Percentiles rank a stretch among this genome's conserved stretches.
phyloP scores from a whole-genome alignment of 1,140 invertebrate genomes.

The Tribolium castaneum region DNA sequence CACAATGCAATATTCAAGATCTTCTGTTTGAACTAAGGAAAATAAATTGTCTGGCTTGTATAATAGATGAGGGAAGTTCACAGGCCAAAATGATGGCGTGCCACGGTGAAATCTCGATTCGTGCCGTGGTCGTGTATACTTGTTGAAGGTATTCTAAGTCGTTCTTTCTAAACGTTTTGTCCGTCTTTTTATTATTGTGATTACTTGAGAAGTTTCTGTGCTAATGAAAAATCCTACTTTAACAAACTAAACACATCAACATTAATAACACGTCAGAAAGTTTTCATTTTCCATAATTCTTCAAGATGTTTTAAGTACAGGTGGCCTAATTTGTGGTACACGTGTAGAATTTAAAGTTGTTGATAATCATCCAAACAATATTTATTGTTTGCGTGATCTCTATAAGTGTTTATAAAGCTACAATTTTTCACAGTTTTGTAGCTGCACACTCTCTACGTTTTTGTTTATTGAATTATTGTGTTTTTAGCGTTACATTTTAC shows the following conservation, averaged over 20 bases:
- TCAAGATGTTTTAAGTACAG: no score
- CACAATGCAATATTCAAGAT: conserved; percentile 58
- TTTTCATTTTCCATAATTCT: neutral
- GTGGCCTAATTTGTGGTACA: no score
- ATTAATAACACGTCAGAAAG: neutral
- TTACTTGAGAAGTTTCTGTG: neutral
- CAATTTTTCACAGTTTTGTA: no score
- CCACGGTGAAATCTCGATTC: conserved; percentile 52
- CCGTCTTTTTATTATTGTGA: neutral
- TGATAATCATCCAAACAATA: no score
- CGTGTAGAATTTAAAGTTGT: no score
- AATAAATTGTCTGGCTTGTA: conserved; percentile 59
- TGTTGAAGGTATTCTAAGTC: conserved; percentile 40
- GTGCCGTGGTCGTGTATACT: conserved; percentile 38
- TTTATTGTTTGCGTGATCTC: no score
- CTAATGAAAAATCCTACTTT: neutral
- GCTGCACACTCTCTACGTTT: no score
- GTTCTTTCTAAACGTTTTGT: conserved; percentile 5
- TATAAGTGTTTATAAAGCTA: no score
- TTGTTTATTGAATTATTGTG: neutral
- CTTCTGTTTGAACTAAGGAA: conserved; percentile 57
- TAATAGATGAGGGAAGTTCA: conserved; percentile 56
- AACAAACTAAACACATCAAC: neutral
- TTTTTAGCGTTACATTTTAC: neutral
- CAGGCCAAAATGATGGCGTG: conserved; percentile 51